Percentiles rank a stretch among this genome's conserved stretches.
These are phyloP conservation scores for Semaprochilodus insignis DNA, from an alignment of 2,797 vertebrate species.

Conservation along the genomic window DNA sequence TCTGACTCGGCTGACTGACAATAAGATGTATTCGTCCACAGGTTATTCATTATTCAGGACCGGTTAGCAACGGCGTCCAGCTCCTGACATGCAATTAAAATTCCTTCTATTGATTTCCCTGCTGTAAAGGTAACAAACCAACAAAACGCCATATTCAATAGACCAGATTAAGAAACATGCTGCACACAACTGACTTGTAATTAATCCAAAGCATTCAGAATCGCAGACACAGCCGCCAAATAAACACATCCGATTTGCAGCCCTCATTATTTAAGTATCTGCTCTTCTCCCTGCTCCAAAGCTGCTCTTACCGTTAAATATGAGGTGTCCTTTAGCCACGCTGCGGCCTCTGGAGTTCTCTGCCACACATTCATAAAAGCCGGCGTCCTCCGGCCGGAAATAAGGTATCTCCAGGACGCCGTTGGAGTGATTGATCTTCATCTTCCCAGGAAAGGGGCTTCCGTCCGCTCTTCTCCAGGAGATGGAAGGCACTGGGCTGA, in stretches of 20 bases:
- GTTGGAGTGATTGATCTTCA: constrained; percentile 88
- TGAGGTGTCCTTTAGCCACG: constrained; percentile 85
- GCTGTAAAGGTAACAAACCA: constrained; percentile 34
- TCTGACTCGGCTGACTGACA: constrained; percentile 56
- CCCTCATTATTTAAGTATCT: background rate
- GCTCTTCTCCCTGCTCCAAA: background rate
- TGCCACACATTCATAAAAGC: constrained; percentile 88
- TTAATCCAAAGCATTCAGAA: constrained; percentile 18
- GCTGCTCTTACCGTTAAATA: constrained; percentile 84
- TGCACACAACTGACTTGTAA: constrained; percentile 13
- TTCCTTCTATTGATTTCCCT: constrained; percentile 52
- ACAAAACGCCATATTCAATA: constrained; percentile 39
- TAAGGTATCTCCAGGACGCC: constrained; percentile 94
- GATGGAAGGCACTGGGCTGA: constrained; percentile 90
- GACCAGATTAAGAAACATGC: constrained; percentile 31
- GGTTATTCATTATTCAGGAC: constrained; percentile 53
- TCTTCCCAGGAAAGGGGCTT: constrained; percentile 88
- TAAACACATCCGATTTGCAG: background rate
- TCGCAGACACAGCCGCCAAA: background rate
- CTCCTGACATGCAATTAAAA: constrained; percentile 58
- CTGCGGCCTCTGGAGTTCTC: constrained; percentile 90
- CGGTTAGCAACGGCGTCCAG: constrained; percentile 51
- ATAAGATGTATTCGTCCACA: constrained; percentile 56
- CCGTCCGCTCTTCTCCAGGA: constrained; percentile 91
- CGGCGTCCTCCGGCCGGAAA: constrained; percentile 91